Percentiles rank a stretch among this genome's conserved stretches.
These are phyloP conservation scores for Thripadectes ignobilis DNA, from an alignment of 2,797 vertebrate species.

Conservation along the genomic window DNA sequence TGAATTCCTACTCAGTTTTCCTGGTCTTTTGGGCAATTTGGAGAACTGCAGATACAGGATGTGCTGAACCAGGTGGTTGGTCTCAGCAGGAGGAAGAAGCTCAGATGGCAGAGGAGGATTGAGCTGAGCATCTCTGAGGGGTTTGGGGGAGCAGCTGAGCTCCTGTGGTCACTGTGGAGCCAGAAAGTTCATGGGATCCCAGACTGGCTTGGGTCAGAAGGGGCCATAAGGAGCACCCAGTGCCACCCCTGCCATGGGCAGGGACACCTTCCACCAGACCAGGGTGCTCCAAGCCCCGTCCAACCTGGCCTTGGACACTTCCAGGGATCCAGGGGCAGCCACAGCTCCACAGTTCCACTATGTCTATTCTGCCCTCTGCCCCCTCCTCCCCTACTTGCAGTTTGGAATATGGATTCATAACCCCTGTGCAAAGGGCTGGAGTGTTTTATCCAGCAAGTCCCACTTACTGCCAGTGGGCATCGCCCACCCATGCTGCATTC, in stretches of 20 bases:
- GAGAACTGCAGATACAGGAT: not conserved
- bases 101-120: not conserved
- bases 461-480: not conserved
- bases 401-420: not conserved
- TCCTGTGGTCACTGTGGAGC: not conserved
- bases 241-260: not conserved
- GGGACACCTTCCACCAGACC: not conserved
- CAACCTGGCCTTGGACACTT: not conserved
- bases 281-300: not conserved
- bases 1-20: not conserved
- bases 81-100: not conserved
- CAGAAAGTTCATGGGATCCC: too few relatives aligned
- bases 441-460: not conserved
- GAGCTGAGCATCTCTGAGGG: not conserved
- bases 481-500: not conserved
- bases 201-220: not conserved
- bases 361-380: not conserved
- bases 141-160: fast-evolving
- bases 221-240: not conserved
- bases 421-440: not conserved
- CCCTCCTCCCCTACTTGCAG: not conserved
- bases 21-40: not conserved
- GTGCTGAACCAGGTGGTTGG: not conserved
- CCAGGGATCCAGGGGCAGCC: not conserved
- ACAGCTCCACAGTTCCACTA: not conserved